phyloP scores from a whole-genome alignment of 2,113 vertebrate genomes.

The Vimba vimba region DNA sequence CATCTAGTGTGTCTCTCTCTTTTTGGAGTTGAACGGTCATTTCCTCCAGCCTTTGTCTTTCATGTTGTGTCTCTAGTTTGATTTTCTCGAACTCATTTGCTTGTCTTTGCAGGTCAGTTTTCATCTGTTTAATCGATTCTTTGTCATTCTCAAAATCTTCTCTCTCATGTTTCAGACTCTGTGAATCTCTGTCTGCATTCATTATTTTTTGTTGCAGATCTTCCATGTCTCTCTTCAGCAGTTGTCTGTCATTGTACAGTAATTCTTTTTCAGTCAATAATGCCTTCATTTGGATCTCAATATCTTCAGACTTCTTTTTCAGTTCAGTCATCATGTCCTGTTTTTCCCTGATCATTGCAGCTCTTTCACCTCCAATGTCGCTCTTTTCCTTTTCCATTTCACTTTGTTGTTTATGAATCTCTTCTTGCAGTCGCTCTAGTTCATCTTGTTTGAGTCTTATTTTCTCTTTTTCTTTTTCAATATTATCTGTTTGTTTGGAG shows the following conservation, averaged over 20 bases:
- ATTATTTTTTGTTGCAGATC: not conserved
- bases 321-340: not conserved
- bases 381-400: not conserved
- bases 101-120: conserved; percentile 27
- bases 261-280: not conserved
- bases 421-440: not conserved
- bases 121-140: not conserved
- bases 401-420: not conserved
- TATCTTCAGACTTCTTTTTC: not conserved
- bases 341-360: not conserved
- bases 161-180: not conserved
- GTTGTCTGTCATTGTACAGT: not conserved
- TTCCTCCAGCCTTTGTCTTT: not conserved
- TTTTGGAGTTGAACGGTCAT: not conserved
- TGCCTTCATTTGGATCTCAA: not conserved
- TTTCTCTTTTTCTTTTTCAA: conserved; percentile 14
- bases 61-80: conserved; percentile 9
- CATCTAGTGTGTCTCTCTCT: not conserved
- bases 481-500: not conserved
- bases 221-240: not conserved
- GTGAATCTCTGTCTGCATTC: not conserved
- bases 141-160: conserved; percentile 7
- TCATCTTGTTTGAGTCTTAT: not conserved
- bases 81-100: conserved; percentile 29
- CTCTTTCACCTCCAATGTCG: not conserved